Evolutionary conservation across 2,888 invertebrate species (phyloP).

Genomic region (Entomobrya multifasciata): DNA sequence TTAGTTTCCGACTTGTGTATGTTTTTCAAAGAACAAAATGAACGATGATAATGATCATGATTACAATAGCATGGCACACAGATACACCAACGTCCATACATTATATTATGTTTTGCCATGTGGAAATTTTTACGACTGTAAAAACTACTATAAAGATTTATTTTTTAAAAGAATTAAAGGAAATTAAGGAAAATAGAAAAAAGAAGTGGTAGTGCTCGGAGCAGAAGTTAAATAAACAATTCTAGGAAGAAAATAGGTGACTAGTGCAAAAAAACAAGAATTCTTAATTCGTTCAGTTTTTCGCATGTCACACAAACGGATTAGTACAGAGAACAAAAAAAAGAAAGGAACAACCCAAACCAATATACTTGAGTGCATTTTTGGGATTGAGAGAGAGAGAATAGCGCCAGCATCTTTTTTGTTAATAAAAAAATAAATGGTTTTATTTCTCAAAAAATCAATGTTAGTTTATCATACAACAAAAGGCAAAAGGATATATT

Average conservation of each 20-base stretch:
- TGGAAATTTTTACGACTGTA: too few species aligned
- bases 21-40: neutral
- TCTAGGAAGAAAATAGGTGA: constrained; percentile 32
- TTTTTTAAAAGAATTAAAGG: constrained; percentile 11
- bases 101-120: too few species aligned
- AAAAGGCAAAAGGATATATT: constrained; percentile 8
- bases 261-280: constrained; percentile 3
- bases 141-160: too few species aligned
- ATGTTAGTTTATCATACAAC: constrained; percentile 37
- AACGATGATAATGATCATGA: too few species aligned
- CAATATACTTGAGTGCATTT: too few species aligned
- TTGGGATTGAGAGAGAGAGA: neutral
- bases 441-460: too few species aligned
- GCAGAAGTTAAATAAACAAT: constrained; percentile 64
- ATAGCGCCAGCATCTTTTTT: neutral
- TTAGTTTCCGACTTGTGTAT: constrained; percentile 32
- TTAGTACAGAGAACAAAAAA: too few species aligned
- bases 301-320: constrained; percentile 33
- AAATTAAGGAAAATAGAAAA: constrained; percentile 5
- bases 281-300: constrained; percentile 3
- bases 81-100: too few species aligned
- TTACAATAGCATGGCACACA: neutral
- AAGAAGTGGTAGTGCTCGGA: constrained; percentile 26
- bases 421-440: neutral
- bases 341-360: too few species aligned